phyloP scores from a whole-genome alignment of 2,888 invertebrate genomes.

The Harpalus rubripes region DNA sequence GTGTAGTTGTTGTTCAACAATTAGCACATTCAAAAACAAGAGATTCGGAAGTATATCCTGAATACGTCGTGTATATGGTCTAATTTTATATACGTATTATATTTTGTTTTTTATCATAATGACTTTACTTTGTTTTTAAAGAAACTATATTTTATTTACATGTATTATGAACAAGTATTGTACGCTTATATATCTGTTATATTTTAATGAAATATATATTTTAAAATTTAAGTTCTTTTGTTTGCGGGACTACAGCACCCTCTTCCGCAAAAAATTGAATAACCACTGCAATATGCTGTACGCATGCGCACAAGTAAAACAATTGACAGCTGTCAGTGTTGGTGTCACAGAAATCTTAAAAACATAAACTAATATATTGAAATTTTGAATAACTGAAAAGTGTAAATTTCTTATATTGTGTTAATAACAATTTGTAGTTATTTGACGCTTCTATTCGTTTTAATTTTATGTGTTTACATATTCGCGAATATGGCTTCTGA shows the following conservation, averaged over 20 bases:
- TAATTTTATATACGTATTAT: constrained; percentile 7
- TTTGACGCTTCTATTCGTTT: constrained; percentile 47
- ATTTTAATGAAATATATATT: constrained; percentile 13
- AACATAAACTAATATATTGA: constrained; percentile 1
- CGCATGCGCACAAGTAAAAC: constrained; percentile 50
- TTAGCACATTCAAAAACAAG: constrained; percentile 2
- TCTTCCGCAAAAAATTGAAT: constrained; percentile 13
- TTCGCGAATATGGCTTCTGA: constrained; percentile 76
- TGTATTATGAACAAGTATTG: too few species aligned
- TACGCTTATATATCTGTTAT: constrained; percentile 2
- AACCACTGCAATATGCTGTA: constrained; percentile 58
- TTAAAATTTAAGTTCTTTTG: not conserved
- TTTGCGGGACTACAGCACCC: not conserved
- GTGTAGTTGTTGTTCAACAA: constrained; percentile 30
- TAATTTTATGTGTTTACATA: constrained; percentile 63
- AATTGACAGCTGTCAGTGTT: constrained; percentile 58
- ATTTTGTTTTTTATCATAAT: constrained; percentile 29
- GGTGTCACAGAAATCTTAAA: constrained; percentile 20
- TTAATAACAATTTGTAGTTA: constrained; percentile 48
- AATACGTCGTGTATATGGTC: constrained; percentile 63
- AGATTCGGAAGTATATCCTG: constrained; percentile 66
- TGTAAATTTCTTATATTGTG: constrained; percentile 13
- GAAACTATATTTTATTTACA: not conserved
- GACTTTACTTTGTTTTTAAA: not conserved
- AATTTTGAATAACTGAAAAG: not conserved